Evolutionary conservation across 2,888 invertebrate genomes (phyloP).

Genomic region (Drosophila phalerata): DNA sequence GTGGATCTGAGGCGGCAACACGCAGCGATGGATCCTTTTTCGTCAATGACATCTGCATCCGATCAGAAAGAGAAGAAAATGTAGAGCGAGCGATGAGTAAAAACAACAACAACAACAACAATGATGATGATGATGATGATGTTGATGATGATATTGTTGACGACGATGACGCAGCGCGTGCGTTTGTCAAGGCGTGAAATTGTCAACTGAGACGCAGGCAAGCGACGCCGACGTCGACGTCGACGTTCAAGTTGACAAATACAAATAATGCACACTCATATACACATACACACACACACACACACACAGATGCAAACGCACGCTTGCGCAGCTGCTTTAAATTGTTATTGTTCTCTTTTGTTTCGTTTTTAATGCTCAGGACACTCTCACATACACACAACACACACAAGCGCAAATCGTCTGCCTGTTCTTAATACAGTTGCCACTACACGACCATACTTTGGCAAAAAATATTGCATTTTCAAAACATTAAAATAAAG

Average conservation of each 20-base stretch:
- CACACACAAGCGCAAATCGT: not conserved
- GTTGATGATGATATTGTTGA: conserved; percentile 22
- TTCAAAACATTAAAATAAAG: no score
- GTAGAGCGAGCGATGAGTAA: conserved; percentile 17
- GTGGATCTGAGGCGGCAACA: conserved; percentile 93
- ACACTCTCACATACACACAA: conserved; percentile 26
- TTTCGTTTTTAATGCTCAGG: conserved; percentile 44
- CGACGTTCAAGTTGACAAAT: conserved; percentile 19
- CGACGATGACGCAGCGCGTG: conserved; percentile 49
- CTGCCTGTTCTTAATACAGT: not conserved
- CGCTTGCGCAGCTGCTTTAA: conserved; percentile 56
- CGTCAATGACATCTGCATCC: conserved; percentile 85
- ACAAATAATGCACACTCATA: conserved; percentile 26
- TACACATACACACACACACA: conserved; percentile 3
- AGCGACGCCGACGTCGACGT: conserved; percentile 12
- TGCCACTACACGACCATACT: not conserved
- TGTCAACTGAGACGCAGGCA: conserved; percentile 51
- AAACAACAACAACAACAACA: conserved; percentile 10
- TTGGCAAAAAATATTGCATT: no score
- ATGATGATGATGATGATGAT: not conserved
- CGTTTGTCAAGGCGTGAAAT: conserved; percentile 62
- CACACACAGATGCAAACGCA: not conserved
- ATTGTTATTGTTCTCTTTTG: conserved; percentile 52
- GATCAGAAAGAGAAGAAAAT: conserved; percentile 32
- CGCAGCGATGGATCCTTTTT: conserved; percentile 86